Evolutionary conservation across 92 coral and sea anemone genomes (phyloP), one percentile per base, ranked within the genome.

Genomic region (Porites rus): DNA sequence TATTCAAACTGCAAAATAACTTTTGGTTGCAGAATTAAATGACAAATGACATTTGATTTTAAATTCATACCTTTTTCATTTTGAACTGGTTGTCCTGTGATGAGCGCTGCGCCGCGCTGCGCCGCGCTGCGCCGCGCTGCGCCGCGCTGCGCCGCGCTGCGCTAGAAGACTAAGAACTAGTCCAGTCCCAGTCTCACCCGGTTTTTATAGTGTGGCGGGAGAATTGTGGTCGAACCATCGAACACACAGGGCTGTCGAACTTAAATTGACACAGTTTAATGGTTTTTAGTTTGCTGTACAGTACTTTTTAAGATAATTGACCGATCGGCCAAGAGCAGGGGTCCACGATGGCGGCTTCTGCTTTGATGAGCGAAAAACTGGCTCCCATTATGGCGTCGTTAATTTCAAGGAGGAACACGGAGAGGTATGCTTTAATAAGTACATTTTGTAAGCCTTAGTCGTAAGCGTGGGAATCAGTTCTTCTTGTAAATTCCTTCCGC

Each of bases 321-420:
- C 68, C 12, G 1, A 16, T 16, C 17, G n/a, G 66, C 17, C 66
- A 62, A 62, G 25, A 19, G 1, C 63, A 53, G 62, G 43, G 14
- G 7, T 12, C 60, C 11, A 31, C 2, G 5, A 88, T 69, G 85
- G 79, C 86, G 12, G 78, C 72, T 16, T 79, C 93, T 18, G 64
- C 65, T 20, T 75, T 75, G 17, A 79, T 86, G 58, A 86, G 87
- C 60, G 84, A 91, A 75, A 91, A 87, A 61, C 88, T 91, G 18
- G 88, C 82, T 3, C 88, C 91, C 52, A 76, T 88, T 38, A 54
- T 91, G 46, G 89, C 80, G 8, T 80, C 83, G 11, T 72, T 91
- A 12, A 89, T 61, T 1, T 78, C 83, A 14, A 84, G 91, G 18
- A 70, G 83, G 46, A 90, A 88, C 68, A 69, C 75, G 8, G 94